Conservation (phyloP, 2,888 invertebrate genomes). For the Cerastis leucographa region DNA sequence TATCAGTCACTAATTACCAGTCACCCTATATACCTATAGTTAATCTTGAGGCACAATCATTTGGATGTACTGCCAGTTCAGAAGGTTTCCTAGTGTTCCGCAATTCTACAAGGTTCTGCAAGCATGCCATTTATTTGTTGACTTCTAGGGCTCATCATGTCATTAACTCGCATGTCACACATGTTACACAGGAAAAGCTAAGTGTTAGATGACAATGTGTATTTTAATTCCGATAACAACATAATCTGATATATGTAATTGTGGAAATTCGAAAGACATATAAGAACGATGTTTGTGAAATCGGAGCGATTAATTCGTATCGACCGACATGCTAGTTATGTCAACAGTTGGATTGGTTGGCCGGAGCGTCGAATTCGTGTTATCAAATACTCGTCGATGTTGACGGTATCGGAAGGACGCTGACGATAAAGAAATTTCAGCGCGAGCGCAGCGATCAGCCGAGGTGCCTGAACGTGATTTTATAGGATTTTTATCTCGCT, state of each 20-base stretch:
- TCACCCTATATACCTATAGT: too few relatives aligned
- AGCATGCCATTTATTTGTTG: conserved; percentile 38
- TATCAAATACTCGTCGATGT: conserved; percentile 85
- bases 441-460: conserved; percentile 56
- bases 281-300: conserved; percentile 76
- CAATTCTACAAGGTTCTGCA: conserved; percentile 24
- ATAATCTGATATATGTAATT: conserved; percentile 47
- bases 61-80: conserved; percentile 1
- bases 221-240: conserved; percentile 40
- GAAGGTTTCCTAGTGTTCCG: conserved; percentile 11
- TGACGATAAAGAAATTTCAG: conserved; percentile 78
- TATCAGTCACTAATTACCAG: too few relatives aligned
- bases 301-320: conserved; percentile 74
- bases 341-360: conserved; percentile 79
- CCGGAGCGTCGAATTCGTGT: conserved; percentile 72
- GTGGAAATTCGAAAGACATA: conserved; percentile 50
- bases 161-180: conserved; percentile 47
- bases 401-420: conserved; percentile 75
- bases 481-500: conserved; percentile 84
- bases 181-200: conserved; percentile 45
- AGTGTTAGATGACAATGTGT: conserved; percentile 52
- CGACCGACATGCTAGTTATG: conserved; percentile 75
- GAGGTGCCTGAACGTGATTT: conserved; percentile 79
- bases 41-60: conserved; percentile 4
- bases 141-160: conserved; percentile 52